Evolutionary conservation across 2,888 invertebrate genomes (phyloP).

Genomic region (Chaetogeoica ovagalla): DNA sequence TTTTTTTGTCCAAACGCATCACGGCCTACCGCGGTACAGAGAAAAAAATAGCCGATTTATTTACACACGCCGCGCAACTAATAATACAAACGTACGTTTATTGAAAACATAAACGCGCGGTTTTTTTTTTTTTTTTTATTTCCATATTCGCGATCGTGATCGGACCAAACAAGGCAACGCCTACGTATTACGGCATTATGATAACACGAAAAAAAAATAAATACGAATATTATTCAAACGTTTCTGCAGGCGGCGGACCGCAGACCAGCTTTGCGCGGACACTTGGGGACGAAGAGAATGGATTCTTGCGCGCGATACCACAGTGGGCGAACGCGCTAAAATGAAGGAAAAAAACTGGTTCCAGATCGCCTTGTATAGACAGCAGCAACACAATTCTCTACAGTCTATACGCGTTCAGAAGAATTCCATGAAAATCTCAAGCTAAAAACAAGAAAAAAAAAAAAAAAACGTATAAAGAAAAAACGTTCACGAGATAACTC

Average conservation of each 20-base stretch:
- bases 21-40: too few relatives aligned
- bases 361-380: conserved; percentile 50
- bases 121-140: not conserved
- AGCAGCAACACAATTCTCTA: conserved; percentile 29
- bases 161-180: conserved; percentile 33
- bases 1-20: too few relatives aligned
- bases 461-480: not conserved
- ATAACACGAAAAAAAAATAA: too few relatives aligned
- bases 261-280: conserved; percentile 2
- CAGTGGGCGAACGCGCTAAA: conserved; percentile 50
- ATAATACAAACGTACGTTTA: too few relatives aligned
- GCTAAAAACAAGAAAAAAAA: not conserved
- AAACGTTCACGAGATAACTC: not conserved
- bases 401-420: conserved; percentile 5
- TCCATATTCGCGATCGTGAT: conserved; percentile 40
- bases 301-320: conserved; percentile 2
- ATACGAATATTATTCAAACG: conserved; percentile 30
- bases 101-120: too few relatives aligned
- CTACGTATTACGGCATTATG: conserved; percentile 44
- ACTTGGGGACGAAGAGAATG: conserved; percentile 41
- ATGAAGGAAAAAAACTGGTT: conserved; percentile 41
- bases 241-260: conserved; percentile 16
- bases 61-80: too few relatives aligned
- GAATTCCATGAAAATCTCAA: conserved; percentile 22
- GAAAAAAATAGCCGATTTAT: too few relatives aligned